A percentile compares a stretch with the other conserved stretches of the same genome.
Conservation (phyloP, 2,113 vertebrate species). For the Zosterops borbonicus region DNA sequence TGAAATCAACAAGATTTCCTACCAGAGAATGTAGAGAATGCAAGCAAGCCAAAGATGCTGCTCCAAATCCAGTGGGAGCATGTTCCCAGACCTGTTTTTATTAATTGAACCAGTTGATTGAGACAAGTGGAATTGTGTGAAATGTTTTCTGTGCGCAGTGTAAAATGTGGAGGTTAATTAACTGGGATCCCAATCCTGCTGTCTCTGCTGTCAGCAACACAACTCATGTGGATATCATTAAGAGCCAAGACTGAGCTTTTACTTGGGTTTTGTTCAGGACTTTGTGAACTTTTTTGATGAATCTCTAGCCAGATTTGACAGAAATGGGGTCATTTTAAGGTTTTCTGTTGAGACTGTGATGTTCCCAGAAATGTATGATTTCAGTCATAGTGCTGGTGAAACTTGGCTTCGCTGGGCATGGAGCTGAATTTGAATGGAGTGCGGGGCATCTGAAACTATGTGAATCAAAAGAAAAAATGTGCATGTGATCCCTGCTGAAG, state of each 20-base stretch:
- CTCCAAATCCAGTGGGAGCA: neutral
- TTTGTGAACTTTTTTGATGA: conserved; percentile 34
- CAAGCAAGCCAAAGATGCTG: neutral
- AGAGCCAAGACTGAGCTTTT: neutral
- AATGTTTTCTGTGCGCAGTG: conserved; percentile 11
- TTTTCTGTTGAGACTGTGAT: conserved; percentile 32
- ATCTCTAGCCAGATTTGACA: conserved; percentile 5
- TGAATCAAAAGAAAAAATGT: conserved; percentile 42
- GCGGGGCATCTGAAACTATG: conserved; percentile 19
- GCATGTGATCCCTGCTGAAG: conserved; percentile 26
- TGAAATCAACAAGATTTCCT: conserved; percentile 52
- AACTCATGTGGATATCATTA: neutral
- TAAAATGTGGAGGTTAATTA: conserved; percentile 50
- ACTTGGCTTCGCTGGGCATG: conserved; percentile 9
- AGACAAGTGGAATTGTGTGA: conserved; percentile 8
- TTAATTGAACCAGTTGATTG: neutral
- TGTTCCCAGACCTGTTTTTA: neutral
- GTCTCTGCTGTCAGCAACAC: conserved; percentile 8
- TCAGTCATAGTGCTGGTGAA: conserved; percentile 23
- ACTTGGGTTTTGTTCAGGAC: neutral
- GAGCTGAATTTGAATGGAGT: conserved; percentile 27
- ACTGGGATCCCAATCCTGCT: conserved; percentile 40
- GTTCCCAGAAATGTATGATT: conserved; percentile 21
- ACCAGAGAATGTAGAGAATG: neutral
- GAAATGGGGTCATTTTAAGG: conserved; percentile 39